These are phyloP conservation scores for Steatornis caripensis DNA, from an alignment of 2,113 vertebrate genomes.

Conservation along the genomic window DNA sequence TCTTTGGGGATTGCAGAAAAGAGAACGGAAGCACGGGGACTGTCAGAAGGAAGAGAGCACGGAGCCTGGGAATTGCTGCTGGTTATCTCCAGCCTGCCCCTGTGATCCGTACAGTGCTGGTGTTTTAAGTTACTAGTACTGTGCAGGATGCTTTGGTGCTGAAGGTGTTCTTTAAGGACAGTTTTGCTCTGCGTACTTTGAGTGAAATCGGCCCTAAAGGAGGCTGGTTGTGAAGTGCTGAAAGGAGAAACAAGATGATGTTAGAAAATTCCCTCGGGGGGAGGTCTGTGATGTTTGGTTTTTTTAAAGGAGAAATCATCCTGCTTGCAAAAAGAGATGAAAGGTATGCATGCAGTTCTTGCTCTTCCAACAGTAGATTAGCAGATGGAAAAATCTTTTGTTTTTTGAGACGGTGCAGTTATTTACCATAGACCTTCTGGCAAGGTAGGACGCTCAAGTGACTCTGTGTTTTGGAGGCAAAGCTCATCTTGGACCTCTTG, in stretches of 20 bases:
- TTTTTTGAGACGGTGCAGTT: background rate
- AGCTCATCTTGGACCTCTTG: background rate
- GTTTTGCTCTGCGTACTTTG: background rate
- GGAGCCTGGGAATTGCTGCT: background rate
- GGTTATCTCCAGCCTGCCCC: background rate
- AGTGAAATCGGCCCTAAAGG: background rate
- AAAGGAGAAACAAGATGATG: background rate
- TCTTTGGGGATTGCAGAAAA: background rate
- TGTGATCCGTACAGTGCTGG: accelerated
- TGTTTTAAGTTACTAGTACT: accelerated
- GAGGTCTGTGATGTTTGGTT: background rate
- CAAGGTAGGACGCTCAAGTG: background rate
- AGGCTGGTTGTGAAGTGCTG: background rate
- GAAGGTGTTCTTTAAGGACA: background rate
- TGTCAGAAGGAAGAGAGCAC: background rate
- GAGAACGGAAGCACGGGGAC: background rate
- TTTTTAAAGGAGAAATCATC: background rate
- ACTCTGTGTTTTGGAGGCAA: background rate
- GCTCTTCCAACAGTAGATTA: background rate
- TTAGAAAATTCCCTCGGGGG: background rate
- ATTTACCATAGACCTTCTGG: background rate
- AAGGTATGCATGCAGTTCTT: background rate
- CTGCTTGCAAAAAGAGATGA: background rate
- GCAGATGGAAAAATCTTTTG: background rate
- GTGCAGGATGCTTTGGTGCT: background rate